Base-by-base conservation (phyloP, 1,140 invertebrate genomes). In the Aphaenogaster floridana region DNA sequence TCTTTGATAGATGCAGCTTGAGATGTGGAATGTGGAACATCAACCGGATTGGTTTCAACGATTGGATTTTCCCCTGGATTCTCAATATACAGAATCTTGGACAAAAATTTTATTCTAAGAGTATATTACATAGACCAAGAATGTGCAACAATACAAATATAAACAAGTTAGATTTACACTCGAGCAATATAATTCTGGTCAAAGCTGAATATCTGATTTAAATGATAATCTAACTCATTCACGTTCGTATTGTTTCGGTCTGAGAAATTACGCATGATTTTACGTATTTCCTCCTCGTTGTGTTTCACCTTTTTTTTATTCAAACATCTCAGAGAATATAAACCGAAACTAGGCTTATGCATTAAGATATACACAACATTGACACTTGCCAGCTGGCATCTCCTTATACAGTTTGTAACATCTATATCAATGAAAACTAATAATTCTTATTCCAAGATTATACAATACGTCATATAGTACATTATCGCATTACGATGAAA, bases 321-420 rank as follows among this genome's bases (percentile, higher is more conserved):
- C 78, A 54, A 86, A 81, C 34, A 54, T 86, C 9, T 86, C 6
- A 28, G 13, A 45, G 52, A 68, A 86, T 80, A 59, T 68, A 86
- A 69, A 81, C 15, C 45, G 45, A 81, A 81, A 34, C 28, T 81
- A 36, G 4, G 17, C 17, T 69, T 64, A 66, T 48, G 15, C 15
- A 48, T 81, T 50, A 69, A 59, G 50, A 39, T 68, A 6, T 68
- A 68, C 34, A 59, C 21, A 86, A 77, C 72, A 66, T 79, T 50
- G 77, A 80, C 7, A 84, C 13, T 76, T 78, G 74, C 11, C 42
- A 69, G 48, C 8, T 36, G 77, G 13, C 21, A 57, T 13, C n/a
- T 57, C 5, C 9, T 81, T 45, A 42, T 57, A 39, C 7, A 9
- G 11, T 7, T 81, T 3, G 28, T 42, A 54, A 81, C 9, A 69